Base-by-base conservation (phyloP, 2,888 invertebrate species). In the Amphipoea lucens region DNA sequence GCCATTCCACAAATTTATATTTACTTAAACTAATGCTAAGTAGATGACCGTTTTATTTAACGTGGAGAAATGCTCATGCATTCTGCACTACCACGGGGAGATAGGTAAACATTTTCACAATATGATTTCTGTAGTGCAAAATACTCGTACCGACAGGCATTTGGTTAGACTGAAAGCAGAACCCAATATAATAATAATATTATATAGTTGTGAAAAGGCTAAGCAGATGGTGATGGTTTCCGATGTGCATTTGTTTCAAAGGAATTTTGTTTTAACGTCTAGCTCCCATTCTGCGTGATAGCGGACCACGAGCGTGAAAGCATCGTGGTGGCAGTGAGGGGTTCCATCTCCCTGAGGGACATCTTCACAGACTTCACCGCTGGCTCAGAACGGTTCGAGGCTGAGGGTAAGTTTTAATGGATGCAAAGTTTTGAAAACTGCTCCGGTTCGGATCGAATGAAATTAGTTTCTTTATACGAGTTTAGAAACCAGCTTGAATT, bases 281-380 rank as follows among this genome's bases (percentile, higher is more conserved):
- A 98, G 98, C 97, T 98, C 89, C 99, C 99, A 69, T 99, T 99
- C 94, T 98, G 98, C 93, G 98, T 99, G 84, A 97, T 98, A 84
- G 97, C 98, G 9, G 99, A 99, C 94, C 98, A 99, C 92, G 97
- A 98, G 88, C 98, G 98, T 0, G 97, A 98, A 85, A 98, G 98
- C 88, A 98, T 99, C 79, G 98, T 99, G 66, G 97, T 99, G 54
- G 98, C 98, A 5, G 98, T 99, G 76, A 97, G 99, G 78, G 99
- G 99, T 4, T 98, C 99, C 2, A 97, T 99, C 86, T 99, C 99
- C 0, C 94, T 98, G 29, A 97, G 98, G 88, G 99, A 99, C 94
- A 97, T 99, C 74, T 98, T 99, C 92, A 99, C 98, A 0, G 99
- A 99, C 93, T 97, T 99, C 90, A 98, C 98, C 0, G 98, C 98